phyloP scores from a whole-genome alignment of 2,113 vertebrate species.

The Corapipo altera region DNA sequence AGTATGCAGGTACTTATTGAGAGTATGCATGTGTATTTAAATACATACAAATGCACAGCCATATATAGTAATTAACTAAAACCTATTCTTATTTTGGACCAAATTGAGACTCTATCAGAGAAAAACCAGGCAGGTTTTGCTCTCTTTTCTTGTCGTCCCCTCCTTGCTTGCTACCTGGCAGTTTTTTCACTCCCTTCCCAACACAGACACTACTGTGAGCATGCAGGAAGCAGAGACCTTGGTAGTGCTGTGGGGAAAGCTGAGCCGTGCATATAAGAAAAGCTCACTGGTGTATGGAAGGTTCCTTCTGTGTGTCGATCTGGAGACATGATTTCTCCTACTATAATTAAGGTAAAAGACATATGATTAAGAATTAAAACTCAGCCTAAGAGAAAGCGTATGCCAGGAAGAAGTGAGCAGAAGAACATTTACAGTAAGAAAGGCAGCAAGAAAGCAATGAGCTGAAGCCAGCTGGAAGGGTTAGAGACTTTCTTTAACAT shows the following conservation, averaged over 20 bases:
- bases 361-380: constrained; percentile 25
- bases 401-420: neutral
- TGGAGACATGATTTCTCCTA: neutral
- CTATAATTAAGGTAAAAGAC: constrained; percentile 2
- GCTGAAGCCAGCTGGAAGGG: neutral
- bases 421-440: neutral
- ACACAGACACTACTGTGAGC: rapidly evolving
- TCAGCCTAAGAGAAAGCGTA: neutral
- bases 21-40: neutral
- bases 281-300: neutral
- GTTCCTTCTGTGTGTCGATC: neutral
- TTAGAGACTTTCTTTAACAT: neutral
- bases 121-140: neutral
- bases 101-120: neutral
- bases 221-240: neutral
- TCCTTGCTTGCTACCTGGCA: neutral
- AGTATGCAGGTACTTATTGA: too few relatives aligned
- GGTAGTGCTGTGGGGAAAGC: neutral
- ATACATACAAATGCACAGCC: neutral
- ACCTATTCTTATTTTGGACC: neutral
- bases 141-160: neutral
- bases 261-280: neutral
- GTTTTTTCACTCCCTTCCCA: neutral
- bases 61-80: neutral
- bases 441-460: neutral